A percentile compares a stretch with the other conserved stretches of the same genome.
phyloP scores from a whole-genome alignment of 2,113 vertebrate genomes.

The Numida meleagris region DNA sequence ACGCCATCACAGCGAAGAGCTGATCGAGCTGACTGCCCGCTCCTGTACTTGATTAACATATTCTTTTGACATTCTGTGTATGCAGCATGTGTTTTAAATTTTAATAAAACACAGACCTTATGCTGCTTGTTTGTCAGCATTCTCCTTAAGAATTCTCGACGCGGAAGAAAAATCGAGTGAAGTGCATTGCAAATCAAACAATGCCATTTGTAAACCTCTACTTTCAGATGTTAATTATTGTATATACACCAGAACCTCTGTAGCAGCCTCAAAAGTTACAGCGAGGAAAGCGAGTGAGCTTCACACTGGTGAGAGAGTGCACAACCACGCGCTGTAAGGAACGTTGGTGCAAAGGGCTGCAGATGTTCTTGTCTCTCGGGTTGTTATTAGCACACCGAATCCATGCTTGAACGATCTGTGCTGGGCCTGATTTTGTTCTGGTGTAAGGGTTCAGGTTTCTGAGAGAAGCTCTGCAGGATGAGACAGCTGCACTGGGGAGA shows the following conservation, averaged over 20 bases:
- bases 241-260: conserved; percentile 13
- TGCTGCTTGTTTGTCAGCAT: conserved; percentile 48
- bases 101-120: conserved; percentile 63
- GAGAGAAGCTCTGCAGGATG: no score
- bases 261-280: conserved; percentile 2
- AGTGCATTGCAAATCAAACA: conserved; percentile 34
- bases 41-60: conserved; percentile 43
- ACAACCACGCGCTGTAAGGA: neutral
- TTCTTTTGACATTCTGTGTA: conserved; percentile 60
- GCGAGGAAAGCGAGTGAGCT: neutral
- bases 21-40: conserved; percentile 12
- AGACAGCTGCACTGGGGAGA: neutral
- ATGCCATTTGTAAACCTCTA: conserved; percentile 23
- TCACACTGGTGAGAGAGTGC: neutral
- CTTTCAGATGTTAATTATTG: conserved; percentile 51
- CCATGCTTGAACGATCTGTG: neutral
- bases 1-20: conserved; percentile 7
- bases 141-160: conserved; percentile 21
- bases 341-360: neutral
- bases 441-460: neutral
- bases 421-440: neutral
- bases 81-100: conserved; percentile 67
- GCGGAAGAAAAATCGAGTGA: neutral
- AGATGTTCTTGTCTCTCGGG: neutral
- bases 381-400: neutral